These are phyloP conservation scores for Parapristionchus giblindavisi DNA, from an alignment of 2,888 invertebrate genomes.

Conservation along the genomic window DNA sequence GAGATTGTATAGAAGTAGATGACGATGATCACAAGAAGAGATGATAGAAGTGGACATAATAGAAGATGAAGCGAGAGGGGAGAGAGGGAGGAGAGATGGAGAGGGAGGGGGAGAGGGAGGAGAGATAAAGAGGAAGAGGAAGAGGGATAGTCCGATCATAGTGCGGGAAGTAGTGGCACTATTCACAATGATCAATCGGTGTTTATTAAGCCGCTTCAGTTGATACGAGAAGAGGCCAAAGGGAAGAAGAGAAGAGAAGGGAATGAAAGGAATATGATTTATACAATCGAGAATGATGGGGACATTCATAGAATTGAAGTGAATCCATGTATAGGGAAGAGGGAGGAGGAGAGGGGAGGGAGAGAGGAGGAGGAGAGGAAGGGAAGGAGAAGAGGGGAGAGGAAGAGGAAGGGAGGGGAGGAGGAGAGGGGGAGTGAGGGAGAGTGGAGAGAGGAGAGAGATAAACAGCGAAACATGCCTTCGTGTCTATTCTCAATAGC, in stretches of 20 bases:
- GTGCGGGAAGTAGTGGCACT: too few species aligned
- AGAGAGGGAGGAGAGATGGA: not conserved
- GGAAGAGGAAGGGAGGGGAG: not conserved
- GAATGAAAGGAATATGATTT: too few species aligned
- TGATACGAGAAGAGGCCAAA: too few species aligned
- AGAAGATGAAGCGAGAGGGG: too few species aligned
- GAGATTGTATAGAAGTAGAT: too few species aligned
- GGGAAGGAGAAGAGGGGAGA: not conserved
- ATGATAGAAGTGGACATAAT: too few species aligned
- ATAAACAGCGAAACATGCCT: conserved; percentile 7
- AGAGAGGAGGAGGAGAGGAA: not conserved
- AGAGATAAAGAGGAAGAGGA: not conserved
- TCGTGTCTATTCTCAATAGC: conserved; percentile 31
- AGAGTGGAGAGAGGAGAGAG: not conserved
- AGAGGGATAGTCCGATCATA: not conserved
- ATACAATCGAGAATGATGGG: not conserved
- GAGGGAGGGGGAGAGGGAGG: not conserved
- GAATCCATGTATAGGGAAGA: not conserved
- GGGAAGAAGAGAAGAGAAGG: too few species aligned
- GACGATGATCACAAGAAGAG: too few species aligned
- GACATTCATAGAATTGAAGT: not conserved
- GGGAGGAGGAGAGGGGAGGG: not conserved
- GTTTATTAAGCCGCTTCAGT: too few species aligned
- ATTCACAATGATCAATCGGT: too few species aligned
- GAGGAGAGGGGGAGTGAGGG: not conserved